phyloP scores from a whole-genome alignment of 2,888 invertebrate genomes.

The Synergus laeviventris region DNA sequence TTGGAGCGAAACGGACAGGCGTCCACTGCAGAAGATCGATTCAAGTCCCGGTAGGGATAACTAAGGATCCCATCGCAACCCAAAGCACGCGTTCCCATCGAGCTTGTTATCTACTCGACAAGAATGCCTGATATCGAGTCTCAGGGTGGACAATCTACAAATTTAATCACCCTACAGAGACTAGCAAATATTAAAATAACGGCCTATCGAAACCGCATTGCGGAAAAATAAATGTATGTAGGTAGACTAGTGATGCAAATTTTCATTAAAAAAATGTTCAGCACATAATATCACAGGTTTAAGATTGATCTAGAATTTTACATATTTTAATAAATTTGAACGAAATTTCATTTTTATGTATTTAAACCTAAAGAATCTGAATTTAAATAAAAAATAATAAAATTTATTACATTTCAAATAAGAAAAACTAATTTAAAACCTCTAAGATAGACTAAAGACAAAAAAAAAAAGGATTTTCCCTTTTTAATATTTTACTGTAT shows the following conservation, averaged over 20 bases:
- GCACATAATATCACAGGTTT: too few species aligned
- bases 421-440: too few species aligned
- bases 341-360: too few species aligned
- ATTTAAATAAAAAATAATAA: too few species aligned
- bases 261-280: too few species aligned
- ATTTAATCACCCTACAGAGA: constrained; percentile 26
- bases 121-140: constrained; percentile 24
- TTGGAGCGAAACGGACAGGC: constrained; percentile 51
- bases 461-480: too few species aligned
- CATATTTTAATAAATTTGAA: too few species aligned
- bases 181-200: neutral
- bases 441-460: too few species aligned
- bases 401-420: too few species aligned
- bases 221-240: constrained; percentile 19
- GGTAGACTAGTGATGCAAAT: too few species aligned
- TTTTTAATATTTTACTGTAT: neutral
- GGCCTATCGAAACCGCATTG: constrained; percentile 4
- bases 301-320: too few species aligned
- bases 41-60: constrained; percentile 33
- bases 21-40: constrained; percentile 57
- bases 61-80: constrained; percentile 2
- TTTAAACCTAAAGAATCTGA: too few species aligned
- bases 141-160: constrained; percentile 24
- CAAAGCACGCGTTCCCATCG: constrained; percentile 22
- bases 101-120: constrained; percentile 34